Conservation (phyloP, 2,888 invertebrate species). For the Congeria kusceri region DNA sequence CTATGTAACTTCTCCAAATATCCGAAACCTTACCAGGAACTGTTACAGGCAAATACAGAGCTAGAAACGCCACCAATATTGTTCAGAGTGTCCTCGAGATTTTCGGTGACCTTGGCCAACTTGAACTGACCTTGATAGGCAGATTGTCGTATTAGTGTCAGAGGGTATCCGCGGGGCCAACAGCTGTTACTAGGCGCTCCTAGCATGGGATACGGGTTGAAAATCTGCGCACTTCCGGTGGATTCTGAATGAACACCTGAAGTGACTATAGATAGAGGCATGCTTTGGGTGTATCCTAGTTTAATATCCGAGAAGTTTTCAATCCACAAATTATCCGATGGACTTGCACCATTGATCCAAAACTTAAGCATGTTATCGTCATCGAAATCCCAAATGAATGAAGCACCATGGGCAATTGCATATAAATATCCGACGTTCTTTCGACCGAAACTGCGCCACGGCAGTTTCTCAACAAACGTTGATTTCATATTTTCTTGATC, state of each 20-base stretch:
- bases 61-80: conserved; percentile 33
- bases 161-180: conserved; percentile 51
- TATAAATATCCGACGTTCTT: conserved; percentile 52
- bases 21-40: conserved; percentile 35
- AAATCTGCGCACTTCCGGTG: background rate
- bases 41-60: conserved; percentile 29
- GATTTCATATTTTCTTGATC: conserved; percentile 20
- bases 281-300: background rate
- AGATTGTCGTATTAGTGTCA: conserved; percentile 19
- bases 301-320: background rate
- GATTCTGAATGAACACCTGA: too few relatives aligned
- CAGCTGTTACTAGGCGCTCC: conserved; percentile 18
- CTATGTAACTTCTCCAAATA: conserved; percentile 50
- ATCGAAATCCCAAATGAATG: conserved; percentile 46
- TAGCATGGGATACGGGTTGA: conserved; percentile 50
- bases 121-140: background rate
- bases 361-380: conserved; percentile 35
- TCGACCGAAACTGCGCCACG: conserved; percentile 21
- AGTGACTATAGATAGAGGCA: too few relatives aligned
- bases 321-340: background rate
- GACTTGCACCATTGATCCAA: background rate
- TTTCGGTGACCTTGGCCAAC: background rate
- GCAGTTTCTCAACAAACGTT: conserved; percentile 15
- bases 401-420: conserved; percentile 35
- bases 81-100: background rate